phyloP scores from a whole-genome alignment of 2,888 invertebrate genomes.

The Ferrisia virgata region DNA sequence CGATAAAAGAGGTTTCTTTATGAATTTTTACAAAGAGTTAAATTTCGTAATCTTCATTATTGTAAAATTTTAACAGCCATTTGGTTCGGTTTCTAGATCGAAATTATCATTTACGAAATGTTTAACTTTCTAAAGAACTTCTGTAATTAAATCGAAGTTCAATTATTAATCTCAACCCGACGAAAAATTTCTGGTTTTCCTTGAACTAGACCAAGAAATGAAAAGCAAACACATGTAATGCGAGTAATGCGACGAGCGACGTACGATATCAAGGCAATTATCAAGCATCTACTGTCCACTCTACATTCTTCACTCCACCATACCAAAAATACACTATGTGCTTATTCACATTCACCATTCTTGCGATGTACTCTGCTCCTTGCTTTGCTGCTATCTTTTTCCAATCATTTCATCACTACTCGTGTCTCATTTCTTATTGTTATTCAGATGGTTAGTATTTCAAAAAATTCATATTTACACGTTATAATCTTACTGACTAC shows the following conservation, averaged over 20 bases:
- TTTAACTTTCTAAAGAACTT: not conserved
- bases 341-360: not conserved
- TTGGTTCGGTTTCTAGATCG: not conserved
- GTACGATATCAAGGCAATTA: not conserved
- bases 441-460: too few species aligned
- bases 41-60: too few species aligned
- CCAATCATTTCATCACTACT: too few species aligned
- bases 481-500: too few species aligned
- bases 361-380: not conserved
- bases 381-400: not conserved
- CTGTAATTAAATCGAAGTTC: slow-evolving; percentile 12
- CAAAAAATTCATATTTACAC: too few species aligned
- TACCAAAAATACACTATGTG: not conserved
- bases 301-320: not conserved
- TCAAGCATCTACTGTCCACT: not conserved
- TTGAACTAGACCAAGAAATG: slow-evolving; percentile 37
- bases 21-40: not conserved
- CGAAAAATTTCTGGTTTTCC: slow-evolving; percentile 39
- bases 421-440: too few species aligned
- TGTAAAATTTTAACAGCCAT: too few species aligned
- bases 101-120: not conserved
- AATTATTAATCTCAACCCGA: not conserved
- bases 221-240: not conserved
- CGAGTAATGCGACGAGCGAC: not conserved
- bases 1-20: too few species aligned